Evolutionary conservation across 2,797 vertebrate genomes (phyloP).

Genomic region (Poecilia velifera): DNA sequence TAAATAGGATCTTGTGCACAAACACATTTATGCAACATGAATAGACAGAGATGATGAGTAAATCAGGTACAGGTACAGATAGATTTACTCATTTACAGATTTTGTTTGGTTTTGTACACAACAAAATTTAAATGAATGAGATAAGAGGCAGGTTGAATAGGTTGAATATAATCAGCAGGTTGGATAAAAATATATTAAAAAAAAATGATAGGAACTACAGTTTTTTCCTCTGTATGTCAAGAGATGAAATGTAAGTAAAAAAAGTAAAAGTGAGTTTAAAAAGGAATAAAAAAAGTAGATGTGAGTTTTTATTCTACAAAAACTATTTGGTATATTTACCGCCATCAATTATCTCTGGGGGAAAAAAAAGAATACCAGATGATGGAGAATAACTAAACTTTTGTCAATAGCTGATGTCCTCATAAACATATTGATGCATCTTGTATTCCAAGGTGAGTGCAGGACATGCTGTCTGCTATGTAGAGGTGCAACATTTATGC

Average conservation of each 20-base stretch:
- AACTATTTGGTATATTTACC: background rate
- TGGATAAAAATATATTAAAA: background rate
- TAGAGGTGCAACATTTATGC: background rate
- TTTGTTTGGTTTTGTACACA: background rate
- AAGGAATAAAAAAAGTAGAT: background rate
- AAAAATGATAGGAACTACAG: background rate
- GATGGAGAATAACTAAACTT: background rate
- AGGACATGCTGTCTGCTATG: background rate
- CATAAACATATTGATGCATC: background rate
- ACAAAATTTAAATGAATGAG: background rate
- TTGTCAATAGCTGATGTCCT: background rate
- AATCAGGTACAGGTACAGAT: background rate
- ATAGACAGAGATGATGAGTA: background rate
- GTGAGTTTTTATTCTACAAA: background rate
- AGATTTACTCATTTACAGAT: background rate
- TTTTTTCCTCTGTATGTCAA: background rate
- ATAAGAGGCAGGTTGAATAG: background rate
- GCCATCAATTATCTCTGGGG: background rate
- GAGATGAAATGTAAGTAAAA: background rate
- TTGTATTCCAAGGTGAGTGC: background rate
- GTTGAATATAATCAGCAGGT: background rate
- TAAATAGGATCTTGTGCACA: slow-evolving; percentile 8
- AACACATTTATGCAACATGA: slow-evolving; percentile 8
- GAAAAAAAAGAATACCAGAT: background rate
- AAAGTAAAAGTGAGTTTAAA: background rate